Conservation (phyloP, 2,888 invertebrate species). For the Melanargia galathea region DNA sequence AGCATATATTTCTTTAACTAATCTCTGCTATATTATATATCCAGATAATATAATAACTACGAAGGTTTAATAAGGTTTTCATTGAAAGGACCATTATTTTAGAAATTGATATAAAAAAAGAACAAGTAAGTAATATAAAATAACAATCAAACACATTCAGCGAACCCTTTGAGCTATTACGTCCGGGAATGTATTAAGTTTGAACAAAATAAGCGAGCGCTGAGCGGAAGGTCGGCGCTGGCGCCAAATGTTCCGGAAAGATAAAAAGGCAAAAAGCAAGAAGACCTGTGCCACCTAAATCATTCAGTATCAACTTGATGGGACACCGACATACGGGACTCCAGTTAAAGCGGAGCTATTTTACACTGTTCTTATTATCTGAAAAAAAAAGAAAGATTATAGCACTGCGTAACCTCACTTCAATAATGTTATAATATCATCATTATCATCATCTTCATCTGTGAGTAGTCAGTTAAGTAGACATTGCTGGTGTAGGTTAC, state of each 20-base stretch:
- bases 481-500: no score
- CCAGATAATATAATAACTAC: no score
- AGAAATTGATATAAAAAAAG: neutral
- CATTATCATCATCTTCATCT: no score
- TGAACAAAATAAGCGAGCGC: constrained; percentile 37
- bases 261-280: constrained; percentile 48
- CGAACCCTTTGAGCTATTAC: constrained; percentile 28
- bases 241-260: constrained; percentile 49
- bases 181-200: constrained; percentile 38
- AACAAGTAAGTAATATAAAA: constrained; percentile 6
- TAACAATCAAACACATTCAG: constrained; percentile 13
- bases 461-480: no score
- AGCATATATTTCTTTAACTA: no score
- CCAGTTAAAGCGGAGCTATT: constrained; percentile 8
- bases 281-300: constrained; percentile 45
- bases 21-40: no score
- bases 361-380: neutral
- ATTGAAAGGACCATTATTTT: neutral
- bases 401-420: no score
- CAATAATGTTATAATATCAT: no score
- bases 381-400: no score
- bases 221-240: constrained; percentile 38
- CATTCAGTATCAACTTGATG: constrained; percentile 44
- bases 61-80: neutral
- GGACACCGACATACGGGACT: constrained; percentile 12